Evolutionary conservation across 2,888 invertebrate genomes (phyloP).

Genomic region (Idaea straminata): DNA sequence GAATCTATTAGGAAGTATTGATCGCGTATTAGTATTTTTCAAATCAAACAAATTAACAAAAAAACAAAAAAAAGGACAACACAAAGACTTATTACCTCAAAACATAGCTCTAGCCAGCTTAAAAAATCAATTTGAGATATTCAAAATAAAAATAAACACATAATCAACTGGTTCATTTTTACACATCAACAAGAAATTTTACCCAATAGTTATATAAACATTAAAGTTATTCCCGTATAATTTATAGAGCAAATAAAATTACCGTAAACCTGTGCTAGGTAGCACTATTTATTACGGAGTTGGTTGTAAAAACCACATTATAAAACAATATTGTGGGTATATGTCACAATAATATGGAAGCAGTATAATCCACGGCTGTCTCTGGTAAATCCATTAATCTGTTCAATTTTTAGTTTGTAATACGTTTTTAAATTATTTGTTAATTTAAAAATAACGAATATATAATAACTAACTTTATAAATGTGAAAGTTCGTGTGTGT

Average conservation of each 20-base stretch:
- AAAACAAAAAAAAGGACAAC: no score
- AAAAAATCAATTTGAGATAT: not conserved
- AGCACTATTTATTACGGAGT: slow-evolving; percentile 2
- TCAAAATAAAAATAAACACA: not conserved
- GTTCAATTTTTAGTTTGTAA: slow-evolving; percentile 6
- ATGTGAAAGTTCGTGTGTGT: no score
- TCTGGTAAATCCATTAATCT: slow-evolving; percentile 7
- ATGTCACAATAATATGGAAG: slow-evolving; percentile 9
- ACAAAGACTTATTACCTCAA: no score
- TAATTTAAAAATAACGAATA: no score
- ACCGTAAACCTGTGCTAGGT: not conserved
- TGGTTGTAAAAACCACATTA: slow-evolving; percentile 13
- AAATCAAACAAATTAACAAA: no score
- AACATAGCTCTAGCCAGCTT: no score
- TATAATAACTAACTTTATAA: no score
- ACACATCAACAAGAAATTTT: not conserved
- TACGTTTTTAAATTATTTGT: not conserved
- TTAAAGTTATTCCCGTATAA: not conserved
- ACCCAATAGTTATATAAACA: not conserved
- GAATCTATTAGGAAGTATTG: no score
- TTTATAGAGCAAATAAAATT: not conserved
- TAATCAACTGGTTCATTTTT: not conserved
- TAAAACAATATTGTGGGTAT: slow-evolving; percentile 11
- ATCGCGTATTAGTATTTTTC: no score
- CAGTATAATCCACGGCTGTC: slow-evolving; percentile 12